Evolutionary conservation across 2,888 invertebrate genomes (phyloP), one percentile per base, ranked within the genome.

Genomic region (Lasiommata megera): DNA sequence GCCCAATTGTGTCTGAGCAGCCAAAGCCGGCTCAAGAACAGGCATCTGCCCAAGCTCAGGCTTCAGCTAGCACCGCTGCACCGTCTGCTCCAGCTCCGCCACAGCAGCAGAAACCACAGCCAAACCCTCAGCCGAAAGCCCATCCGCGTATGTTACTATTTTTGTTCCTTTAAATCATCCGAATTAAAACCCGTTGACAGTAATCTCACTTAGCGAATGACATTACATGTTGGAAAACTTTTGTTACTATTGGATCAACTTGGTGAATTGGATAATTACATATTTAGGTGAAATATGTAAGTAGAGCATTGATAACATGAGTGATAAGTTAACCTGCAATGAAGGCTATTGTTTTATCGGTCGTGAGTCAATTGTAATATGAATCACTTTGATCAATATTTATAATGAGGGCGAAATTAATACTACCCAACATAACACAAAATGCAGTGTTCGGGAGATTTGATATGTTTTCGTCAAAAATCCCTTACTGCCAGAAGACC

Each of bases 131-230:
- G 36, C 50, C 52, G 17, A 34, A 59, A 28, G 73, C 69, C 16
- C 83, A 84, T 60, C 74, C 76, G 62, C 68, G 85, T 87, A 71
- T 75, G 79, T 77, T 46, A 16, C 34, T 47, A 11, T 43, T 6
- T 7, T 6, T 34, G 3, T 34, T 5, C 23, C 5, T 3, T 5
- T 3, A 23, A 23, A 2, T 23, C 7, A n/a, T n/a, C n/a, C n/a
- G n/a, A n/a, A n/a, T n/a, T n/a, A n/a, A n/a, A n/a, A n/a, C n/a
- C n/a, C n/a, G n/a, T n/a, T n/a, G n/a, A n/a, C n/a, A n/a, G n/a
- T n/a, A n/a, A n/a, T n/a, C n/a, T n/a, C n/a, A n/a, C n/a, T n/a
- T n/a, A n/a, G n/a, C n/a, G n/a, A n/a, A n/a, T n/a, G n/a, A n/a
- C n/a, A n/a, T n/a, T n/a, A n/a, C n/a, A n/a, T n/a, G n/a, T n/a